Conservation (phyloP, 2,888 invertebrate species). For the Crocallis elinguaria region DNA sequence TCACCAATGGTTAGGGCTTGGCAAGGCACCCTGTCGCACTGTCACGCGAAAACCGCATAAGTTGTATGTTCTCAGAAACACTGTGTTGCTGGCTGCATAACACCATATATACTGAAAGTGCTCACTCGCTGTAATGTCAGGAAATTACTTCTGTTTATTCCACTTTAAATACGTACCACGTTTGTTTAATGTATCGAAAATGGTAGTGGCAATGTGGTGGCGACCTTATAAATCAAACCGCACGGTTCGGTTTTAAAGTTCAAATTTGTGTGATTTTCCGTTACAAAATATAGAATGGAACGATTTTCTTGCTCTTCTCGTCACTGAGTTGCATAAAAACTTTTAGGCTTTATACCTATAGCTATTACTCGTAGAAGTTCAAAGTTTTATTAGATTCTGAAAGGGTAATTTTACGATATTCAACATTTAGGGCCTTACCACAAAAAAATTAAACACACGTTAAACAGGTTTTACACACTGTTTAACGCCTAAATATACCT, state of each 20-base stretch:
- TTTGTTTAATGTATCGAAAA: slow-evolving; percentile 40
- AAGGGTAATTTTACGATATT: too few species aligned
- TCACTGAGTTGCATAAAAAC: too few species aligned
- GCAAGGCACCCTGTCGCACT: slow-evolving; percentile 43
- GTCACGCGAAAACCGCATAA: slow-evolving; percentile 61
- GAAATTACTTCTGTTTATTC: slow-evolving; percentile 56
- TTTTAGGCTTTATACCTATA: too few species aligned
- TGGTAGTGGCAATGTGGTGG: too few species aligned
- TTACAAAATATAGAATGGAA: too few species aligned
- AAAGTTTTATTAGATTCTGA: too few species aligned
- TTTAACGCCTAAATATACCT: too few species aligned
- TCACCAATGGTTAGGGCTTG: slow-evolving; percentile 38
- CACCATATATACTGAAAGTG: slow-evolving; percentile 58
- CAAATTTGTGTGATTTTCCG: not conserved
- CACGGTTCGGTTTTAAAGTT: slow-evolving; percentile 13
- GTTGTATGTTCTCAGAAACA: slow-evolving; percentile 60
- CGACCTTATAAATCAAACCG: slow-evolving; percentile 29
- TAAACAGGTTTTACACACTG: too few species aligned
- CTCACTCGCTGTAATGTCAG: slow-evolving; percentile 52
- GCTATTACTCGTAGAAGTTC: too few species aligned
- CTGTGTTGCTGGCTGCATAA: slow-evolving; percentile 56
- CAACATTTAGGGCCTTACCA: too few species aligned
- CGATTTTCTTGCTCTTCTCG: too few species aligned
- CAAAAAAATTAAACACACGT: too few species aligned
- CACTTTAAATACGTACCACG: slow-evolving; percentile 46